Conservation (phyloP, 2,797 vertebrate species). For the Streptopelia turtur region DNA sequence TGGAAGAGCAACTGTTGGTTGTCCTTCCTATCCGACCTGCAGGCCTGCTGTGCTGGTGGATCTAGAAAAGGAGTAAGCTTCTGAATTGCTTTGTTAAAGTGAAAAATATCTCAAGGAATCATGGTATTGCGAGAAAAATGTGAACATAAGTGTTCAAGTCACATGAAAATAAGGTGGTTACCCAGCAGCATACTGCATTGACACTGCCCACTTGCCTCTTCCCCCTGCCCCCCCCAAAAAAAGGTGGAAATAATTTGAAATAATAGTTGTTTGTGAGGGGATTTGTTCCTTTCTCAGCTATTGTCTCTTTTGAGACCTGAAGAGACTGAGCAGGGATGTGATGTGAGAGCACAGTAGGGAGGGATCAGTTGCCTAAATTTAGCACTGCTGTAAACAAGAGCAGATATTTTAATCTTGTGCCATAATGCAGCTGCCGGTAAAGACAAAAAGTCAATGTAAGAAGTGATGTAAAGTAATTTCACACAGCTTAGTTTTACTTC, state of each 20-base stretch:
- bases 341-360: not conserved
- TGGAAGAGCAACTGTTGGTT: not conserved
- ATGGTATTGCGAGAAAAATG: not conserved
- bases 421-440: not conserved
- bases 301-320: not conserved
- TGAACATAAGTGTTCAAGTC: not conserved
- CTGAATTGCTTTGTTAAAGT: not conserved
- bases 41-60: not conserved
- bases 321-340: not conserved
- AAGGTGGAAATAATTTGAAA: not conserved
- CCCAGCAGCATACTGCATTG: not conserved
- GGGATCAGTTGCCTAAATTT: not conserved
- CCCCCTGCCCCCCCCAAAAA: not conserved
- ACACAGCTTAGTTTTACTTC: not conserved
- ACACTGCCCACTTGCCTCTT: not conserved
- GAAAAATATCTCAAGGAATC: not conserved
- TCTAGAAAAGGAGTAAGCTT: not conserved
- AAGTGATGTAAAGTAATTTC: not conserved
- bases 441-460: not conserved
- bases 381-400: not conserved
- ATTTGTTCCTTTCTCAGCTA: not conserved
- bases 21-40: not conserved
- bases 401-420: slow-evolving; percentile 22
- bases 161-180: not conserved
- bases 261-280: not conserved